Evolutionary conservation across 1,140 invertebrate genomes (phyloP).

Genomic region (Drosophila repleta): DNA sequence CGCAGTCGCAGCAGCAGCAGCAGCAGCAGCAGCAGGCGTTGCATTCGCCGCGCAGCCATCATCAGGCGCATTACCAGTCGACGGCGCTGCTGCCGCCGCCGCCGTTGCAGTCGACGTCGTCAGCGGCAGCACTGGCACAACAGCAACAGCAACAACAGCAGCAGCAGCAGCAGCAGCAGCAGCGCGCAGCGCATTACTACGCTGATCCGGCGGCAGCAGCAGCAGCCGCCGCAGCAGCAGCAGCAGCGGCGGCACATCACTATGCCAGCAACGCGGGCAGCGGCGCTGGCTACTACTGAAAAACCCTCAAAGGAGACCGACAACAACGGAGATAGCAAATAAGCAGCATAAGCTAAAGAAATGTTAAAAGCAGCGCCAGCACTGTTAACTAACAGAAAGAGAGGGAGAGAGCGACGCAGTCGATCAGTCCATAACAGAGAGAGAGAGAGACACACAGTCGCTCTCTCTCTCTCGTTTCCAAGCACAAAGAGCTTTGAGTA

Average conservation of each 20-base stretch:
- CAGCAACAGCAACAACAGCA: conserved; percentile 38
- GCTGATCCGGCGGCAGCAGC: conserved; percentile 36
- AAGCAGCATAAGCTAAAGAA: conserved; percentile 4
- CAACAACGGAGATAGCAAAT: not conserved
- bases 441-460: not conserved
- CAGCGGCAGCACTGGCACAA: conserved; percentile 24
- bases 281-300: conserved; percentile 44
- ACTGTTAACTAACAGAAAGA: no score
- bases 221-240: conserved; percentile 22
- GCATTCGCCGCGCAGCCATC: conserved; percentile 28
- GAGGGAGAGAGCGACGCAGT: not conserved
- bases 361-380: no score
- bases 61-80: conserved; percentile 47
- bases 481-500: not conserved
- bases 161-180: conserved; percentile 30
- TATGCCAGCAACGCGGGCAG: conserved; percentile 32
- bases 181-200: conserved; percentile 18
- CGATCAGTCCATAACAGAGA: no score
- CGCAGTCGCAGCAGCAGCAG: conserved; percentile 35
- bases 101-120: conserved; percentile 39
- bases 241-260: conserved; percentile 32
- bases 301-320: not conserved
- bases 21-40: conserved; percentile 31
- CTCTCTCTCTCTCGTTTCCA: not conserved
- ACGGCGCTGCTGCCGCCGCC: conserved; percentile 52